Percentiles rank a stretch among this genome's conserved stretches.
phyloP scores from a whole-genome alignment of 53 echinoderm and acorn worm genomes.

The Apostichopus leukothele region DNA sequence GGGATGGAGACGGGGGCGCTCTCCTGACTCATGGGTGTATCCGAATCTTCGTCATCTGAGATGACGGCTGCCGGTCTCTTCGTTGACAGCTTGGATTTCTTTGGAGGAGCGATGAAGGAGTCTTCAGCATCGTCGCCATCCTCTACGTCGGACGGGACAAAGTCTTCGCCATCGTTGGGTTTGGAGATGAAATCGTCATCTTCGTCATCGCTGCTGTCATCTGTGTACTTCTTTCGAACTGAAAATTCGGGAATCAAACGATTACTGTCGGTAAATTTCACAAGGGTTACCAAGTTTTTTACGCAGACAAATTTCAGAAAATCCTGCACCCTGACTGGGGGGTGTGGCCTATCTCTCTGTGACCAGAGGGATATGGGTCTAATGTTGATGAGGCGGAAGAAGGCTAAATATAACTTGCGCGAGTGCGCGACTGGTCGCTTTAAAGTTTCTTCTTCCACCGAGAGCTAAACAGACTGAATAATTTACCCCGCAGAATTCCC shows the following conservation, averaged over 20 bases:
- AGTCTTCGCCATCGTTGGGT: slow-evolving; percentile 52
- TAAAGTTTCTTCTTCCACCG: too few relatives aligned
- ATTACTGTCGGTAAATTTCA: too few relatives aligned
- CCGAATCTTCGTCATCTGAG: slow-evolving; percentile 45
- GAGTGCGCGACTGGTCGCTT: too few relatives aligned
- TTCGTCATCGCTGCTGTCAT: background rate
- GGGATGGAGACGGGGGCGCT: background rate
- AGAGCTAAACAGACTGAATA: too few relatives aligned
- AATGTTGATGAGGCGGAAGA: too few relatives aligned
- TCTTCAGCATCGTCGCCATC: slow-evolving; percentile 48
- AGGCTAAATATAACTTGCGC: too few relatives aligned
- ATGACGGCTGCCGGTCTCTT: slow-evolving; percentile 41
- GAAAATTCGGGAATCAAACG: background rate
- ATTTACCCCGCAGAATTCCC: too few relatives aligned
- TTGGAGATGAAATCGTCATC: slow-evolving; percentile 56
- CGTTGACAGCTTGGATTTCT: slow-evolving; percentile 13
- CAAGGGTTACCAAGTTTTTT: too few relatives aligned
- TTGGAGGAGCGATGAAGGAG: slow-evolving; percentile 51
- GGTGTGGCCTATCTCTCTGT: too few relatives aligned
- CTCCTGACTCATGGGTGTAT: background rate
- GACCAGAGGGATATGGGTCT: too few relatives aligned
- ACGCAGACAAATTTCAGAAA: too few relatives aligned
- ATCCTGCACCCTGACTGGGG: too few relatives aligned
- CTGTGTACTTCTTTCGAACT: slow-evolving; percentile 45
- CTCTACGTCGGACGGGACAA: slow-evolving; percentile 49